phyloP scores from a whole-genome alignment of 1,140 invertebrate species.

The Nephotettix cincticeps region DNA sequence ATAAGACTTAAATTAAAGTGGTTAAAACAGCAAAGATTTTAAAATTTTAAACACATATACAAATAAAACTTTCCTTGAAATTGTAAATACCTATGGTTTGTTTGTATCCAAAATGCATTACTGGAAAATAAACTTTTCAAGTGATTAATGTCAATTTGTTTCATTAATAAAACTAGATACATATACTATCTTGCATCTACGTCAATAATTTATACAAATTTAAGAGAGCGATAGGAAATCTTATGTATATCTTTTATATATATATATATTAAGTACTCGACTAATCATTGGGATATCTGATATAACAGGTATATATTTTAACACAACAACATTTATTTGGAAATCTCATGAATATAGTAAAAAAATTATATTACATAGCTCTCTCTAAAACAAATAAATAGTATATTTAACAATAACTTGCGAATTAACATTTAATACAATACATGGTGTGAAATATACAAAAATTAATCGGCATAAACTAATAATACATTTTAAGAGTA shows the following conservation, averaged over 20 bases:
- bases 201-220: neutral
- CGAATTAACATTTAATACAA: neutral
- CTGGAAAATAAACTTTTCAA: neutral
- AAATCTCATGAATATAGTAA: neutral
- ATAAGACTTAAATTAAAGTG: no score
- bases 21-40: neutral
- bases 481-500: neutral
- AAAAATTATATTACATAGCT: neutral
- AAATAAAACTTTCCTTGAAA: neutral
- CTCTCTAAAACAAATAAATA: conserved; percentile 7
- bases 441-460: neutral
- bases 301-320: conserved; percentile 4
- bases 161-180: neutral
- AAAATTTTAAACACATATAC: neutral
- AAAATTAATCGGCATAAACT: neutral
- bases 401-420: neutral
- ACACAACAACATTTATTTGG: neutral
- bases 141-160: neutral
- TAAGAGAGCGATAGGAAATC: neutral
- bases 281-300: neutral
- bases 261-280: conserved; percentile 10
- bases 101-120: neutral
- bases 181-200: neutral
- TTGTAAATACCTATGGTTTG: neutral
- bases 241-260: no score